Percentiles rank a stretch among this genome's conserved stretches.
phyloP scores from a whole-genome alignment of 2,113 vertebrate species.

The Delphinus delphis region DNA sequence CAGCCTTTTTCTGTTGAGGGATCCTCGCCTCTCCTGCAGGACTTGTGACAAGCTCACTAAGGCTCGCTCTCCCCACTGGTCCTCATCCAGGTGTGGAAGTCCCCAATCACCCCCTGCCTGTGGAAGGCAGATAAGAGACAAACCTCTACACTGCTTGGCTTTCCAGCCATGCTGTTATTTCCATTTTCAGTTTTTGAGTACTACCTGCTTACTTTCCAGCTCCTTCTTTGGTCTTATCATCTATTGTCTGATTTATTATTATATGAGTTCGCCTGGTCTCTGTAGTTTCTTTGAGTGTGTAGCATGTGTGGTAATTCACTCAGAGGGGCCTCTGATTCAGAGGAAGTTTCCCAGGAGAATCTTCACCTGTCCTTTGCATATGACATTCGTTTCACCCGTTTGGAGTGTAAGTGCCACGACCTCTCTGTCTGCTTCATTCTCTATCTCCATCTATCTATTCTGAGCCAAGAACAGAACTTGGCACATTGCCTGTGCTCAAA shows the following conservation, averaged over 20 bases:
- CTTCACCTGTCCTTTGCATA: background rate
- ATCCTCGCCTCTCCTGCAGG: background rate
- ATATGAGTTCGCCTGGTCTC: background rate
- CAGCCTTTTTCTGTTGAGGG: background rate
- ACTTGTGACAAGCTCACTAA: background rate
- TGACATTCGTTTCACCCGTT: background rate
- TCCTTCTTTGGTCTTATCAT: background rate
- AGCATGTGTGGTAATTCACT: background rate
- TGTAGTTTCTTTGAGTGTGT: background rate
- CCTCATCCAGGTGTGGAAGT: background rate
- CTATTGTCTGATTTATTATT: background rate
- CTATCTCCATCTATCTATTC: background rate
- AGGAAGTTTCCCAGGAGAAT: background rate
- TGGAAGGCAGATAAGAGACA: background rate
- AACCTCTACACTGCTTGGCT: background rate
- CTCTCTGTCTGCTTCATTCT: background rate
- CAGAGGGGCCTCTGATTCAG: background rate
- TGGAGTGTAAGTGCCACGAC: background rate
- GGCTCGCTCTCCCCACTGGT: rapidly evolving
- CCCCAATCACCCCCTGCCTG: rapidly evolving
- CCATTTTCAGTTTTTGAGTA: background rate
- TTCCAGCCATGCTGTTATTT: background rate
- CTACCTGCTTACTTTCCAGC: background rate
- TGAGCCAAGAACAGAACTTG: background rate
- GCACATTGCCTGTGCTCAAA: background rate